These are phyloP conservation scores for Drosophila cognata DNA, from an alignment of 2,888 invertebrate species.

Conservation along the genomic window DNA sequence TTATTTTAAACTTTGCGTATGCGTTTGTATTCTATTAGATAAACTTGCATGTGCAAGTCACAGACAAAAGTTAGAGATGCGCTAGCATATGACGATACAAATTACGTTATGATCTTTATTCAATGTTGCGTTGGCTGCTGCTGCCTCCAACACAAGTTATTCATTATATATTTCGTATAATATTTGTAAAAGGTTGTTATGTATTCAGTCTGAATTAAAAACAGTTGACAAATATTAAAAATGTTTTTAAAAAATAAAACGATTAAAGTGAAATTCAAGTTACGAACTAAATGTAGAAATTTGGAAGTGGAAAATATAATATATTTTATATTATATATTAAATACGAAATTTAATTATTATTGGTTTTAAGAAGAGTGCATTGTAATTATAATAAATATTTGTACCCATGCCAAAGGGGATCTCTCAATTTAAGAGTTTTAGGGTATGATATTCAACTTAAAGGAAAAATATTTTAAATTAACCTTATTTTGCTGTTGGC, in stretches of 20 bases:
- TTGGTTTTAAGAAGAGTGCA: not conserved
- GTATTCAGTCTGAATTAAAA: not conserved
- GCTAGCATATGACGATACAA: too few relatives aligned
- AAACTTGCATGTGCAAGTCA: too few relatives aligned
- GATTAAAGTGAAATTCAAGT: not conserved
- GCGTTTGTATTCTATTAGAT: too few relatives aligned
- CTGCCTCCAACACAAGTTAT: too few relatives aligned
- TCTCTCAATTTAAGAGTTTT: not conserved
- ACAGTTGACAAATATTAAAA: not conserved
- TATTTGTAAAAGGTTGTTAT: not conserved
- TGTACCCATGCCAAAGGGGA: not conserved
- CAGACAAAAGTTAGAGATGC: too few relatives aligned
- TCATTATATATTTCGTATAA: too few relatives aligned
- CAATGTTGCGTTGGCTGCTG: too few relatives aligned
- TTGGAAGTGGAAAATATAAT: too few relatives aligned
- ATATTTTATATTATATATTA: too few relatives aligned
- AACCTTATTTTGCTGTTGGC: not conserved
- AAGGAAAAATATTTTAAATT: not conserved
- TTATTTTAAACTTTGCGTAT: too few relatives aligned
- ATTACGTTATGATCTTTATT: too few relatives aligned
- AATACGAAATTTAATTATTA: too few relatives aligned
- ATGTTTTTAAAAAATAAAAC: not conserved
- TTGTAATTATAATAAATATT: not conserved
- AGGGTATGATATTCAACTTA: not conserved
- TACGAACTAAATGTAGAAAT: not conserved